These are phyloP conservation scores for Andrena haemorrhoa DNA, from an alignment of 2,888 invertebrate species.

Conservation along the genomic window DNA sequence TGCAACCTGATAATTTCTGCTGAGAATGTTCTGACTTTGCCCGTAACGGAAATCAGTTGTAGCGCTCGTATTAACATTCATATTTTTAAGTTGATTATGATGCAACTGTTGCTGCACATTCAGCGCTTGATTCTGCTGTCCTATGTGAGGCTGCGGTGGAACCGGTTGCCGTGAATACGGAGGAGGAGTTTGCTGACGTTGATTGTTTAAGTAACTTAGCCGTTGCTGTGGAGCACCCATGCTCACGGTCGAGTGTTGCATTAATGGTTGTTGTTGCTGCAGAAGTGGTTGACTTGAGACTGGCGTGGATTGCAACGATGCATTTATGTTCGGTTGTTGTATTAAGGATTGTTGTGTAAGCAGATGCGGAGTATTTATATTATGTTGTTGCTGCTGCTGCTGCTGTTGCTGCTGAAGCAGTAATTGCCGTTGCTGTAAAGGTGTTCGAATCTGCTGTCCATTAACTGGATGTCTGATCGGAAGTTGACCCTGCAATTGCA, in stretches of 20 bases:
- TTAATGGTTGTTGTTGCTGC: conserved; percentile 70
- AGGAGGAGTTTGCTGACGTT: conserved; percentile 82
- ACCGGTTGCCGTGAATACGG: conserved; percentile 84
- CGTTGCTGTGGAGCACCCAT: conserved; percentile 81
- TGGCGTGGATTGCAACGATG: conserved; percentile 65
- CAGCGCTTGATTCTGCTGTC: conserved; percentile 77
- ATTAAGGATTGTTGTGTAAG: conserved; percentile 66
- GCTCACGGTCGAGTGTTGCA: conserved; percentile 71
- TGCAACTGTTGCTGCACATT: conserved; percentile 83
- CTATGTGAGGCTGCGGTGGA: conserved; percentile 71
- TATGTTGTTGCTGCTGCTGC: conserved; percentile 69
- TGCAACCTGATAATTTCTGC: conserved; percentile 79
- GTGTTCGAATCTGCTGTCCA: conserved; percentile 80
- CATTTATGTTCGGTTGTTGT: conserved; percentile 65
- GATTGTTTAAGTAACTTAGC: conserved; percentile 79
- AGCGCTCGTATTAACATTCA: conserved; percentile 81
- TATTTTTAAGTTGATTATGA: conserved; percentile 82
- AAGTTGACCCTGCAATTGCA: conserved; percentile 76
- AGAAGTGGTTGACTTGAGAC: conserved; percentile 67
- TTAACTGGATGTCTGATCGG: conserved; percentile 81
- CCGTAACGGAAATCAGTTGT: conserved; percentile 83
- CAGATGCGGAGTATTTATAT: conserved; percentile 55
- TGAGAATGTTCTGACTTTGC: conserved; percentile 83
- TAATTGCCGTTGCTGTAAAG: conserved; percentile 76
- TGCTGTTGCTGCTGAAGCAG: conserved; percentile 74